phyloP scores from a whole-genome alignment of 1,140 invertebrate species.

The Brachionus rotundiformis region DNA sequence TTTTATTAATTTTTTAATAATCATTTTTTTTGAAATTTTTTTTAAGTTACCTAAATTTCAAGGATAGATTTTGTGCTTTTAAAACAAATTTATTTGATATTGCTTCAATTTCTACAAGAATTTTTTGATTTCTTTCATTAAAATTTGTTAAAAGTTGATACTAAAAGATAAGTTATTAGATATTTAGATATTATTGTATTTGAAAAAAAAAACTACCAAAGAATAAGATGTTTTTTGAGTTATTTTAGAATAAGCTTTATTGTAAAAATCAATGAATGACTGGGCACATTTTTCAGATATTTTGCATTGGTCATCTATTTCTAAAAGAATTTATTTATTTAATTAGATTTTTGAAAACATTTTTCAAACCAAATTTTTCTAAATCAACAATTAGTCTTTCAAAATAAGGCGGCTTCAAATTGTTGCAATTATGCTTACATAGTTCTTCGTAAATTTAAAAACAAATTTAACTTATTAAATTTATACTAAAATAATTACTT shows the following conservation, averaged over 20 bases:
- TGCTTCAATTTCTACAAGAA: not conserved
- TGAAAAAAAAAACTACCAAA: too few relatives aligned
- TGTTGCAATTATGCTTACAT: not conserved
- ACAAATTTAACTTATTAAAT: too few relatives aligned
- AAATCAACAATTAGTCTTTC: not conserved
- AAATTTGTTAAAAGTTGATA: not conserved
- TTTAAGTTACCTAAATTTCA: not conserved
- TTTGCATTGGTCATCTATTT: slow-evolving; percentile 11
- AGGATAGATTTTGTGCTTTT: not conserved
- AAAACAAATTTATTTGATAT: not conserved
- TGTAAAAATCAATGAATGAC: not conserved
- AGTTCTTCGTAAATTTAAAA: too few relatives aligned
- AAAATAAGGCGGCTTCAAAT: not conserved
- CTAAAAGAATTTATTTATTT: not conserved
- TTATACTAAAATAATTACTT: too few relatives aligned
- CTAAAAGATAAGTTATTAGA: not conserved
- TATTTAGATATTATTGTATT: not conserved
- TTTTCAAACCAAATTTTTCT: not conserved
- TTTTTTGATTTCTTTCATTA: not conserved
- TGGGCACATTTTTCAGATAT: not conserved
- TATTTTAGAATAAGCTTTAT: not conserved
- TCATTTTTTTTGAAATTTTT: too few relatives aligned
- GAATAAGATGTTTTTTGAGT: not conserved
- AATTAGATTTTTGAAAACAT: not conserved
- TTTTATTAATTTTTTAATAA: not conserved